phyloP scores from a whole-genome alignment of 2,797 vertebrate species.

The Catamblyrhynchus diadema region DNA sequence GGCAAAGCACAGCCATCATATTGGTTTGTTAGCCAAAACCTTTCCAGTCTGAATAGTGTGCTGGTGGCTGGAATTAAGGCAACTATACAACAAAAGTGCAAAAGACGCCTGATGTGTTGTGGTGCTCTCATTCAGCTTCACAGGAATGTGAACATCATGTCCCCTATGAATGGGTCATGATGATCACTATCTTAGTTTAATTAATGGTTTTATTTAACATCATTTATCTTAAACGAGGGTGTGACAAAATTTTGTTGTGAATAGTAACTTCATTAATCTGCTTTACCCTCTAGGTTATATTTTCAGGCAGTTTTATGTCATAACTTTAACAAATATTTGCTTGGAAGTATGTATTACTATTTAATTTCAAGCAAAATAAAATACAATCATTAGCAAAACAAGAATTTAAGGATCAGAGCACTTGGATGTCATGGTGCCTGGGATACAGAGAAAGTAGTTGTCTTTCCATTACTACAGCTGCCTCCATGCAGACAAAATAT shows the following conservation, averaged over 20 bases:
- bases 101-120: background rate
- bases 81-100: background rate
- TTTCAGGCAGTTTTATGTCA: background rate
- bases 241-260: background rate
- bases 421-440: background rate
- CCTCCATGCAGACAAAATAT: background rate
- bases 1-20: background rate
- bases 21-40: background rate
- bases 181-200: background rate
- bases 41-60: background rate
- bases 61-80: background rate
- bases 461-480: background rate
- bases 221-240: background rate
- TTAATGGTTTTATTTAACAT: background rate
- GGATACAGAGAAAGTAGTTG: background rate
- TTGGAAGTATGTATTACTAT: background rate
- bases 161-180: background rate
- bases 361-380: background rate
- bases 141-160: background rate
- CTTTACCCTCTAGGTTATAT: background rate
- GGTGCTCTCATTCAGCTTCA: background rate
- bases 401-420: background rate
- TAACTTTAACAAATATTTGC: background rate
- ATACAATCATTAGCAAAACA: background rate
- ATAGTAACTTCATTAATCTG: background rate